These are phyloP conservation scores for Amazonetta brasiliensis DNA, from an alignment of 2,797 vertebrate genomes.

Conservation along the genomic window DNA sequence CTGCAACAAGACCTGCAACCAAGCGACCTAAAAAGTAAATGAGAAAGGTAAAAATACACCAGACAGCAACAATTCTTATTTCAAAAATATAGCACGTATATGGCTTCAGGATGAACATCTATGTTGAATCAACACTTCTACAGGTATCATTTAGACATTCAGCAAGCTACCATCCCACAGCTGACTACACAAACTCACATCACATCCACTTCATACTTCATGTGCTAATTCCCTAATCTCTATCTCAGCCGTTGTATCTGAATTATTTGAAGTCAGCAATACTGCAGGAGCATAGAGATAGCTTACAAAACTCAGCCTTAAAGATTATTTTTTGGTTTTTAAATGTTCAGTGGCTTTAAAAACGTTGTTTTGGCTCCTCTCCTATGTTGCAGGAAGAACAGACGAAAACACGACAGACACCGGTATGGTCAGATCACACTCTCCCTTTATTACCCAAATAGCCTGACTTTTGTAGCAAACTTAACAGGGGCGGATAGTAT, in stretches of 20 bases:
- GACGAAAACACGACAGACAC: too few species aligned
- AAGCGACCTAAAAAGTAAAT: slow-evolving; percentile 83
- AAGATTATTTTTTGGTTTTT: neutral
- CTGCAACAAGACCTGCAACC: slow-evolving; percentile 89
- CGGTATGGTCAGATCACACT: too few species aligned
- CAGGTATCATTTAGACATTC: neutral
- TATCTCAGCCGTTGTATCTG: neutral
- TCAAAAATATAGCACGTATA: neutral
- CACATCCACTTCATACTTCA: neutral
- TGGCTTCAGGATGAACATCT: neutral
- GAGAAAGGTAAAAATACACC: neutral
- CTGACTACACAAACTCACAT: neutral
- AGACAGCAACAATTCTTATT: neutral
- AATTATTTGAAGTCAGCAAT: neutral
- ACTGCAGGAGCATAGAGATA: neutral
- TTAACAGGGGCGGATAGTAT: too few species aligned
- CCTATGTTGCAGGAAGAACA: too few species aligned
- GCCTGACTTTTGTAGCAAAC: too few species aligned
- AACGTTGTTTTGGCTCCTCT: neutral
- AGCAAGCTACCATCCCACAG: neutral
- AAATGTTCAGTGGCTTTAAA: neutral
- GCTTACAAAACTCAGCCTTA: neutral
- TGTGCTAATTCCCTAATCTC: neutral
- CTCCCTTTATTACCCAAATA: too few species aligned
- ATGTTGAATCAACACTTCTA: neutral